Evolutionary conservation across 1,140 invertebrate species (phyloP), one percentile per base, ranked within the genome.

Genomic region (Drosophila kohkoa): DNA sequence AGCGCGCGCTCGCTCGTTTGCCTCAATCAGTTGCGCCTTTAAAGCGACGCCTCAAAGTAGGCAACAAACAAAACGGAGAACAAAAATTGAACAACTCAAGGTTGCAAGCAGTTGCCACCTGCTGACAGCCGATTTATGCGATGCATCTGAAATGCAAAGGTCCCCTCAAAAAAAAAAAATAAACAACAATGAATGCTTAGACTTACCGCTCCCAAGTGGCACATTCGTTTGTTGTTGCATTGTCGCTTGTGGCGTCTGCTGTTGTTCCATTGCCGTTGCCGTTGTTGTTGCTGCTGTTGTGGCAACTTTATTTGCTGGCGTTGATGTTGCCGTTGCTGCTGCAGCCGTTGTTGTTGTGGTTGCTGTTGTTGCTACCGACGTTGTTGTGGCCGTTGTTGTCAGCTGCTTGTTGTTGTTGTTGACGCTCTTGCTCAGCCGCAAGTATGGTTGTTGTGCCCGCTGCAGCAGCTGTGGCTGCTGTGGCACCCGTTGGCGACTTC

Each of bases 131-230:
- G 49, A 81, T 88, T 88, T 88, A 88, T 88, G 80, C 70, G 46
- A 13, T 35, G 59, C 83, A 88, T 87, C 76, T 66, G 52, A 80
- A 76, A 82, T 75, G 43, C 62, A 25, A 25, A 67, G 46, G 15
- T 41, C 20, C 20, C 20, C 3, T 25, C 20, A 0, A 20, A 20
- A 20, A 20, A 20, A 3, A 20, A 20, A 20, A 20, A 20, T n/a
- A 20, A 15, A 15, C 20, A 25, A 25, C 20, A 25, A 32, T 58
- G 10, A 13, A 28, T 8, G 30, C 20, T 15, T 54, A 82, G 75
- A 92, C 91, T 92, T 89, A 92, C 91, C 91, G 79, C 75, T 92
- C 88, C 91, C 91, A 73, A 90, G 90, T 64, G 91, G 91, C 82
- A 91, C 86, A 92, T 92, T 92, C 75, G 79, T 78, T 85, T 87